These are phyloP conservation scores for Dolomedes plantarius DNA, from an alignment of 2,888 invertebrate genomes.

Conservation along the genomic window DNA sequence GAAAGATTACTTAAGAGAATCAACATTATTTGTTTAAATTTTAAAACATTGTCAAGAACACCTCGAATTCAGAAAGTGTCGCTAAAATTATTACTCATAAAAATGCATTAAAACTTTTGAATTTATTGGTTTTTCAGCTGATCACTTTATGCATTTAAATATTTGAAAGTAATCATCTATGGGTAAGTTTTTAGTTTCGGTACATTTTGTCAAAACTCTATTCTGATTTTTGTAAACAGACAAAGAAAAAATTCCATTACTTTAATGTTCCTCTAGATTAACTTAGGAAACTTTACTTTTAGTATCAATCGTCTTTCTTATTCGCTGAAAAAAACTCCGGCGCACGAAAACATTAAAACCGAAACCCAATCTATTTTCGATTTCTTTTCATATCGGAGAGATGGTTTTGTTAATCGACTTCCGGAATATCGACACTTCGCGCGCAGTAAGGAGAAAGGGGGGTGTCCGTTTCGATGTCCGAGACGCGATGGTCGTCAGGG, in stretches of 20 bases:
- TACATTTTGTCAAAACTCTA: too few relatives aligned
- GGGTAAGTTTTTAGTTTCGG: too few relatives aligned
- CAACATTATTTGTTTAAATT: too few relatives aligned
- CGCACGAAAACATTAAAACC: constrained; percentile 13
- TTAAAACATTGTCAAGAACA: too few relatives aligned
- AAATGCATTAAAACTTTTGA: too few relatives aligned
- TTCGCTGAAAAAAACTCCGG: neutral
- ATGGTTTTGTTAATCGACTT: constrained; percentile 36
- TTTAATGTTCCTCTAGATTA: neutral
- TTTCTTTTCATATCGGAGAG: neutral
- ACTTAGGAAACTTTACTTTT: neutral
- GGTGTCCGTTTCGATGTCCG: constrained; percentile 41
- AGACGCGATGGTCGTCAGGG: constrained; percentile 63
- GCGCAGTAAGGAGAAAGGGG: constrained; percentile 41
- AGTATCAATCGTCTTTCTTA: neutral
- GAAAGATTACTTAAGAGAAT: too few relatives aligned
- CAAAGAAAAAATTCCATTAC: neutral
- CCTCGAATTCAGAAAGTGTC: too few relatives aligned
- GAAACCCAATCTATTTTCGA: constrained; percentile 22
- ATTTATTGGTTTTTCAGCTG: too few relatives aligned
- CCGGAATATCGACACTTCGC: constrained; percentile 62
- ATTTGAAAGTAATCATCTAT: too few relatives aligned
- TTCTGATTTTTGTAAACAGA: neutral
- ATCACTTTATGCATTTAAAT: too few relatives aligned
- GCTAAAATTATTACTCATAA: too few relatives aligned